phyloP scores from a whole-genome alignment of 2,888 invertebrate genomes.

The Agapostemon virescens region DNA sequence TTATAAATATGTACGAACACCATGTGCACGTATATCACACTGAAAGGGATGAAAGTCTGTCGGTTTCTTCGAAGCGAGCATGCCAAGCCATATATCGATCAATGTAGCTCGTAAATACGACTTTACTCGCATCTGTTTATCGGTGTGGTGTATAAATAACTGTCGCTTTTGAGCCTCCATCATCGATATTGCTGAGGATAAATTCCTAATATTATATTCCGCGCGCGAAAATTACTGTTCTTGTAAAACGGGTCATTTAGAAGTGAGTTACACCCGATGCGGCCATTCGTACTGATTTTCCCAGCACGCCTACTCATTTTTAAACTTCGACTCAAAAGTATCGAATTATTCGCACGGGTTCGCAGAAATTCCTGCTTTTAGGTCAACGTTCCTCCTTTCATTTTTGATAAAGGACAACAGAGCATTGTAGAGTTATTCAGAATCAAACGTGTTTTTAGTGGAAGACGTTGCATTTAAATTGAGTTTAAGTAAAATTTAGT shows the following conservation, averaged over 20 bases:
- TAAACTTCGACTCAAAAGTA: neutral
- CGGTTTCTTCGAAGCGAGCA: slow-evolving; percentile 46
- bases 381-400: too few species aligned
- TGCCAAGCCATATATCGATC: slow-evolving; percentile 56
- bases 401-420: too few species aligned
- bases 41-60: slow-evolving; percentile 60
- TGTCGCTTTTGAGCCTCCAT: slow-evolving; percentile 13
- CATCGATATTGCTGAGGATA: neutral
- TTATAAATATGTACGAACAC: slow-evolving; percentile 71
- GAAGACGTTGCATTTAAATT: too few species aligned
- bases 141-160: slow-evolving; percentile 28
- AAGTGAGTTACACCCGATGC: neutral
- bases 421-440: too few species aligned
- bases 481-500: too few species aligned
- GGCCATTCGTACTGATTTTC: neutral
- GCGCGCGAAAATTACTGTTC: neutral
- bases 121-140: slow-evolving; percentile 50
- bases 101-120: slow-evolving; percentile 54
- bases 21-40: slow-evolving; percentile 58
- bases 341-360: neutral
- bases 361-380: too few species aligned
- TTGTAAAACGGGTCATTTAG: neutral
- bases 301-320: neutral
- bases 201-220: slow-evolving; percentile 7
- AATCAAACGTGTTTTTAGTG: too few species aligned